These are phyloP conservation scores for Tromatobia lineatoria DNA, from an alignment of 2,888 invertebrate genomes.

Conservation along the genomic window DNA sequence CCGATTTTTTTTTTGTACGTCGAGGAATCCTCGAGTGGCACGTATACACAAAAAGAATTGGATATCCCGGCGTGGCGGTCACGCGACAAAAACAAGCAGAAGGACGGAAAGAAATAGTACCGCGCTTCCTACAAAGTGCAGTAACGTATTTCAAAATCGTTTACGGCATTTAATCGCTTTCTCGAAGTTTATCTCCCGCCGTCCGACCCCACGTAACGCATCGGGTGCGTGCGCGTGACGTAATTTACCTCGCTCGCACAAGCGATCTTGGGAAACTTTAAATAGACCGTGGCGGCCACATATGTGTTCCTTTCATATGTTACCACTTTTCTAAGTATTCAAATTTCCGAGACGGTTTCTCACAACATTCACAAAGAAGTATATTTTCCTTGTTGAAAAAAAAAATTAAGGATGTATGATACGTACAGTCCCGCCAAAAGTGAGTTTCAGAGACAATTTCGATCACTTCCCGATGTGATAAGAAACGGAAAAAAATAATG, in stretches of 20 bases:
- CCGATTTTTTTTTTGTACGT: not conserved
- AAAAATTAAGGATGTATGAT: too few species aligned
- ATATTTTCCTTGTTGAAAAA: not conserved
- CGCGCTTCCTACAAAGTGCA: slow-evolving; percentile 7
- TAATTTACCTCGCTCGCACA: slow-evolving; percentile 56
- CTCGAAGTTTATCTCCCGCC: slow-evolving; percentile 38
- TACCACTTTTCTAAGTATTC: not conserved
- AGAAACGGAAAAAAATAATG: too few species aligned
- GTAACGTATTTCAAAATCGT: slow-evolving; percentile 12
- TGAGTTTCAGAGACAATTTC: too few species aligned
- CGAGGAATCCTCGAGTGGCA: not conserved
- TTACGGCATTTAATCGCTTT: slow-evolving; percentile 14
- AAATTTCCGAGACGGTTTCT: not conserved
- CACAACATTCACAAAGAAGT: not conserved
- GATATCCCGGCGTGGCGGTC: not conserved
- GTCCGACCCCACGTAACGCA: slow-evolving; percentile 46
- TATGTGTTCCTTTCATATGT: slow-evolving; percentile 15
- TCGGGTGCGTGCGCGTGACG: slow-evolving; percentile 61
- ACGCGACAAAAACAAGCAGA: not conserved
- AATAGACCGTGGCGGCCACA: slow-evolving; percentile 65
- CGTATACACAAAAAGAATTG: slow-evolving; percentile 8
- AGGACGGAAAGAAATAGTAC: not conserved
- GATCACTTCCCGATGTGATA: too few species aligned
- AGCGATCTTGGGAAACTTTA: slow-evolving; percentile 67
- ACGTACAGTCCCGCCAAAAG: too few species aligned